These are phyloP conservation scores for Alligator mississippiensis DNA, from an alignment of 2,113 vertebrate genomes.

Conservation along the genomic window DNA sequence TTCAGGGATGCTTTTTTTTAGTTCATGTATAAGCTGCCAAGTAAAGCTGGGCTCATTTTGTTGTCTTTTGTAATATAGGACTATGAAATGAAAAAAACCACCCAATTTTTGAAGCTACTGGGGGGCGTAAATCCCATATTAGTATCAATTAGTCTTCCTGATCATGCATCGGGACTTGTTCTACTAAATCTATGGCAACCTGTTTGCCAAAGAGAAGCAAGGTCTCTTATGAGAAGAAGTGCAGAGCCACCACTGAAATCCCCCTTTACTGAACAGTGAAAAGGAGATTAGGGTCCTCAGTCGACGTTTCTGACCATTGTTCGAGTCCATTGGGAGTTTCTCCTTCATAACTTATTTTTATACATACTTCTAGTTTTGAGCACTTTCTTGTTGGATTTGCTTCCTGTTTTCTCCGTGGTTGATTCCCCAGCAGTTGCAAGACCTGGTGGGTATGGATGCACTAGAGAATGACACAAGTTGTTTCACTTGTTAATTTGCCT, in stretches of 20 bases:
- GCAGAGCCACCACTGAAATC: not conserved
- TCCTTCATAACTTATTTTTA: not conserved
- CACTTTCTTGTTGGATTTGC: not conserved
- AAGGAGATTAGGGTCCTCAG: not conserved
- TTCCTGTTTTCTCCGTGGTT: not conserved
- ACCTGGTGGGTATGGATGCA: not conserved
- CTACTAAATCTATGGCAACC: not conserved
- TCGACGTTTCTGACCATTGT: not conserved
- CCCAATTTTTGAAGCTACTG: not conserved
- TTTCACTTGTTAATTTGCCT: not conserved
- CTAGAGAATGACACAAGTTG: not conserved
- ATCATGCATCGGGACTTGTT: not conserved
- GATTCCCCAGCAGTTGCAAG: not conserved
- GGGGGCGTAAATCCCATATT: not conserved
- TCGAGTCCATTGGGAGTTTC: not conserved
- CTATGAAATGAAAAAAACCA: not conserved
- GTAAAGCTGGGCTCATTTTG: constrained; percentile 3
- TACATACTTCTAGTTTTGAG: not conserved
- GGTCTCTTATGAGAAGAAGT: not conserved
- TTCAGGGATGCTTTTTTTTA: constrained; percentile 18
- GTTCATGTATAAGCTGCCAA: constrained; percentile 2
- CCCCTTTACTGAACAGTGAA: not conserved
- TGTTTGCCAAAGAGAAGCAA: not conserved
- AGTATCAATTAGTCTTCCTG: fast-evolving
- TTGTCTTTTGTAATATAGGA: not conserved